A percentile compares a stretch with the other conserved stretches of the same genome.
Conservation (phyloP, 1,140 invertebrate genomes). For the Drosophila albomicans region DNA sequence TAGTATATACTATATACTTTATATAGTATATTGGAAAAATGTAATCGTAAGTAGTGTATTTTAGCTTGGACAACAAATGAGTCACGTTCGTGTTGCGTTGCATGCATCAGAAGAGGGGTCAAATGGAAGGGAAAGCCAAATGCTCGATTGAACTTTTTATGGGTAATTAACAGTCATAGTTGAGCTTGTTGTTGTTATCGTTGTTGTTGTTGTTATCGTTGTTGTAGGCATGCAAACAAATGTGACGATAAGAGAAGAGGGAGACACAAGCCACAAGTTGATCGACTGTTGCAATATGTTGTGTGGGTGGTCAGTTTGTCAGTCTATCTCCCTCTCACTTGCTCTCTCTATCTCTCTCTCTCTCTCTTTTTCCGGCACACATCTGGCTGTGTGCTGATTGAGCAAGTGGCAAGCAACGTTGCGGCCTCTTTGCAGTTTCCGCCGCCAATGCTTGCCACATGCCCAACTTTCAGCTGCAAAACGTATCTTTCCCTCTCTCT, state of each 20-base stretch:
- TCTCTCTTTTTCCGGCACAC: neutral
- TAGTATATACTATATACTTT: neutral
- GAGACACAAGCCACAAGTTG: neutral
- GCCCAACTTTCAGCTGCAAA: neutral
- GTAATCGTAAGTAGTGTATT: slow-evolving; percentile 23
- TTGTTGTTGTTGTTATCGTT: slow-evolving; percentile 26
- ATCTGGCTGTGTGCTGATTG: slow-evolving; percentile 36
- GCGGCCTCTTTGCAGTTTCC: slow-evolving; percentile 13
- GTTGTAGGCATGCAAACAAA: slow-evolving; percentile 34
- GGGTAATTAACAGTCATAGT: slow-evolving; percentile 38
- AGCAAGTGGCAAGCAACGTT: slow-evolving; percentile 32
- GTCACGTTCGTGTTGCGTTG: slow-evolving; percentile 27
- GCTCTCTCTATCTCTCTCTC: neutral
- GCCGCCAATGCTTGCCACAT: slow-evolving; percentile 15
- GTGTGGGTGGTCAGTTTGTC: slow-evolving; percentile 11
- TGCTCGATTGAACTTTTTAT: slow-evolving; percentile 50
- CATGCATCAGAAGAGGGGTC: neutral
- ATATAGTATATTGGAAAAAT: slow-evolving; percentile 21
- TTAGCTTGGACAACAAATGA: slow-evolving; percentile 29
- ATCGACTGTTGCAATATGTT: neutral
- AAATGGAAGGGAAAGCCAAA: slow-evolving; percentile 10
- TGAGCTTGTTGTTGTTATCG: neutral
- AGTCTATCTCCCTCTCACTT: neutral
- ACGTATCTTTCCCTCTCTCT: neutral
- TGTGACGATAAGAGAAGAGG: slow-evolving; percentile 13